Evolutionary conservation across 2,888 invertebrate species (phyloP), one percentile per base, ranked within the genome.

Genomic region (Julus scandinavius): DNA sequence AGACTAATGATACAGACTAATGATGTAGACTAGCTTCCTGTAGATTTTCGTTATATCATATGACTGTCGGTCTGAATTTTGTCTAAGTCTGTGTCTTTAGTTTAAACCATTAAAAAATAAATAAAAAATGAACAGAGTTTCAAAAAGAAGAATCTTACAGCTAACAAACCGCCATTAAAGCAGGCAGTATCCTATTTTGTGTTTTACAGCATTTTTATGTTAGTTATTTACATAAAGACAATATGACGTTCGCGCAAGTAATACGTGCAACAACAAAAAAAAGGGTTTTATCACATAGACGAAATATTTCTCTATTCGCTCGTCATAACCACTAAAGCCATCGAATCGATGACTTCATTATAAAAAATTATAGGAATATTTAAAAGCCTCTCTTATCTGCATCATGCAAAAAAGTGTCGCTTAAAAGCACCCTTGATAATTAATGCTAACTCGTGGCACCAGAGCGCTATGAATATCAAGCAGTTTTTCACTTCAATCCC

Each of bases 381-480:
- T 20, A 6, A 29, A 20, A 72, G 29, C 29, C 72, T 20, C 29
- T 72, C 29, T 7, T 11, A 9, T 72, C 72, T 72, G 72, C 9
- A 72, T 29, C 72, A 72, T 29, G 9, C 11, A 29, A 20, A 72
- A 72, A n/a, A 11, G 1, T 29, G 72, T n/a, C 29, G 5, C 29
- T 29, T 72, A 72, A 72, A 63, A 29, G 72, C 29, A 29, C 72
- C 72, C 29, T 72, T 72, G 72, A 29, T 72, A 72, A 72, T 72
- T 72, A 72, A 2, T 29, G 29, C 72, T 3, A 63, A n/a, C 63
- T 6, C 7, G 20, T 29, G 72, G 72, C 20, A 72, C 72, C 72
- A n/a, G 20, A 58, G 1, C 7, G 1, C n/a, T 6, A 63, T 20
- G 20, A 11, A 29, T 29, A 29, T 72, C 29, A 72, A 29, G n/a